phyloP scores from a whole-genome alignment of 1,140 invertebrate species.

The Spodoptera frugiperda region DNA sequence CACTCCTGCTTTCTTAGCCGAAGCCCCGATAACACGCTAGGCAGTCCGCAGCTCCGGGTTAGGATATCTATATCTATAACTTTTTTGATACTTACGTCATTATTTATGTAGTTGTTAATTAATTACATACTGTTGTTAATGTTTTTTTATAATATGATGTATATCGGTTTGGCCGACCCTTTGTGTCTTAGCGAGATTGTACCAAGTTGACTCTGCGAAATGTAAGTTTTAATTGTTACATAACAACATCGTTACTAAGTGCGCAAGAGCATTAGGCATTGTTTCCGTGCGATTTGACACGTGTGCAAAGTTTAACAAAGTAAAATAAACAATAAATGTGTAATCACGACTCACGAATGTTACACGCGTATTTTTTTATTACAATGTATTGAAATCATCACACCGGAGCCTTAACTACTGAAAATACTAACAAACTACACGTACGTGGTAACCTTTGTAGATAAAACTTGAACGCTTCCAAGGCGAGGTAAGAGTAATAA shows the following conservation, averaged over 20 bases:
- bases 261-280: conserved; percentile 32
- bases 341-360: conserved; percentile 59
- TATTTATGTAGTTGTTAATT: no score
- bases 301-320: conserved; percentile 56
- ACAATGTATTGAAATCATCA: conserved; percentile 52
- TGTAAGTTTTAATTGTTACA: not conserved
- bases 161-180: no score
- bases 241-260: conserved; percentile 9
- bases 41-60: no score
- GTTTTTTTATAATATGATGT: no score
- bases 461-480: conserved; percentile 40
- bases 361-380: conserved; percentile 49
- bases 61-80: no score
- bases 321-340: conserved; percentile 56
- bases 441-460: conserved; percentile 24
- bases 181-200: no score
- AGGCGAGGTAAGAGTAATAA: conserved; percentile 28
- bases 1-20: no score
- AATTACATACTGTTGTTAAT: no score
- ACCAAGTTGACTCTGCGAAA: not conserved
- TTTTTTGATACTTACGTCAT: no score
- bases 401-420: conserved; percentile 41
- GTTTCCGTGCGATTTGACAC: conserved; percentile 42
- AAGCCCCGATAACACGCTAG: no score
- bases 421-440: conserved; percentile 42